Percentiles rank a stretch among this genome's conserved stretches.
Conservation (phyloP, 2,888 invertebrate genomes). For the Oscheius sp. region DNA sequence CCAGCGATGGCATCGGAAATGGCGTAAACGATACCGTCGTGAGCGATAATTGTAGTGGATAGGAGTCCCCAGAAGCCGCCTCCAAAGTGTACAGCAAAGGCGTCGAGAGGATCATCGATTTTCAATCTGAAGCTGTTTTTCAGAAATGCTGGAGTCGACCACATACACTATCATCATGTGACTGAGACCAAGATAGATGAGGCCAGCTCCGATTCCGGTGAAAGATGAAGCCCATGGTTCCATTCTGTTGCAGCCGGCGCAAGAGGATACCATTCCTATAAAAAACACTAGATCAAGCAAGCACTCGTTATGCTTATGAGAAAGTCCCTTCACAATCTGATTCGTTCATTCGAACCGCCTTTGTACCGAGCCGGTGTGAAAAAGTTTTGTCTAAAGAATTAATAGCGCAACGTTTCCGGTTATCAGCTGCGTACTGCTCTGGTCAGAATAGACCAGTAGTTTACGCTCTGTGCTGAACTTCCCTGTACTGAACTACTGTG, state of each 20-base stretch:
- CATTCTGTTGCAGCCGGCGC: slow-evolving; percentile 76
- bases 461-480: too few relatives aligned
- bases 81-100: slow-evolving; percentile 77
- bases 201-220: slow-evolving; percentile 75
- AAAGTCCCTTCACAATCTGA: too few relatives aligned
- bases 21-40: slow-evolving; percentile 64
- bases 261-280: slow-evolving; percentile 75
- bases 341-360: too few relatives aligned
- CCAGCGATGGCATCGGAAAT: slow-evolving; percentile 56
- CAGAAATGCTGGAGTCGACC: neutral
- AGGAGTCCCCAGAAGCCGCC: slow-evolving; percentile 77
- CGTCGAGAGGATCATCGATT: slow-evolving; percentile 77
- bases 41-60: slow-evolving; percentile 49
- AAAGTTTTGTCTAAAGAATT: too few relatives aligned
- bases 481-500: too few relatives aligned
- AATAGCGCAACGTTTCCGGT: too few relatives aligned
- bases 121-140: slow-evolving; percentile 44
- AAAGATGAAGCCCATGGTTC: slow-evolving; percentile 75
- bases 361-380: too few relatives aligned
- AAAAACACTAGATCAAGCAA: neutral
- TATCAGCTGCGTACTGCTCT: too few relatives aligned
- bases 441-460: too few relatives aligned
- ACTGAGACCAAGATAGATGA: slow-evolving; percentile 74
- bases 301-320: too few relatives aligned
- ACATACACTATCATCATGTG: slow-evolving; percentile 65